These are phyloP conservation scores for Chelonia mydas DNA, from an alignment of 2,797 vertebrate genomes.

Conservation along the genomic window DNA sequence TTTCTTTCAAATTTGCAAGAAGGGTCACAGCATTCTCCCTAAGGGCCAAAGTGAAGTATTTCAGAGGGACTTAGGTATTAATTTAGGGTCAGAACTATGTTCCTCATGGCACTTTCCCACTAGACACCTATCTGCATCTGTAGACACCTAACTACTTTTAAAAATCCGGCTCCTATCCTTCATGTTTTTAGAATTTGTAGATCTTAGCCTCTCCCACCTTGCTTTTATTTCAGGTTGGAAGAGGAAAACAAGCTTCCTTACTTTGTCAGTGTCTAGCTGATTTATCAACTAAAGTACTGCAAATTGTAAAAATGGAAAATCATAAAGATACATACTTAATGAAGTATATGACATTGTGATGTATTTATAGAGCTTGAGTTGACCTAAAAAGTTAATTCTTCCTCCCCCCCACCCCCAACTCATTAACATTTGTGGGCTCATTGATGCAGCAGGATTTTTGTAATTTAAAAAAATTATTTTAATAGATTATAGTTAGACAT, in stretches of 20 bases:
- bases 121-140: not conserved
- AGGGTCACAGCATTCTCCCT: not conserved
- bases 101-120: not conserved
- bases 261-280: constrained; percentile 8
- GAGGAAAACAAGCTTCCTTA: constrained; percentile 3
- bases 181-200: not conserved
- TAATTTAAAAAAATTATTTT: not conserved
- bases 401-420: not conserved
- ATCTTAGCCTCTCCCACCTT: not conserved
- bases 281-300: constrained; percentile 10
- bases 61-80: not conserved
- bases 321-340: not conserved
- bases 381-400: constrained; percentile 44
- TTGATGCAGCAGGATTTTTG: not conserved
- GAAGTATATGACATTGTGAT: constrained; percentile 32
- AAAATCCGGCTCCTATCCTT: not conserved
- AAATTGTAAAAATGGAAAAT: not conserved
- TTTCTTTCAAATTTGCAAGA: not conserved
- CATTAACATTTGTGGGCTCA: not conserved
- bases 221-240: not conserved
- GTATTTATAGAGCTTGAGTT: constrained; percentile 44
- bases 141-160: not conserved
- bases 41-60: not conserved
- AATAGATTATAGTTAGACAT: not conserved
- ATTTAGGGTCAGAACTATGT: not conserved